These are phyloP conservation scores for Grammomys dolichurus DNA, from an alignment of 2,113 vertebrate species.

Conservation along the genomic window DNA sequence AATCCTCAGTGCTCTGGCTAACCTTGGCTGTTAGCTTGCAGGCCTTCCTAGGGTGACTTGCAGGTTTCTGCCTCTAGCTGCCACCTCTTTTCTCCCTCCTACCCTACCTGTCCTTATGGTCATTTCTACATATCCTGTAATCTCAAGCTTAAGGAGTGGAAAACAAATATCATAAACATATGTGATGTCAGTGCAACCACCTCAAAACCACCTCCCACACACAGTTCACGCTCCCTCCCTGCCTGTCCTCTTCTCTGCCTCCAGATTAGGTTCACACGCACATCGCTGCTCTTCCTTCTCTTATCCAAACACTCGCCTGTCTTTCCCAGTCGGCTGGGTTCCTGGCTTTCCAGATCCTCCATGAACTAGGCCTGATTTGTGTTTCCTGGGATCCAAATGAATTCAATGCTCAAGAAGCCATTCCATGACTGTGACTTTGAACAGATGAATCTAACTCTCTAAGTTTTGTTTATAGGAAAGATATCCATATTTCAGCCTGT, in stretches of 20 bases:
- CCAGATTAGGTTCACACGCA: background rate
- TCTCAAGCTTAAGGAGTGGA: background rate
- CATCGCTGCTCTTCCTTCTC: background rate
- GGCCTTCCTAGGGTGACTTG: background rate
- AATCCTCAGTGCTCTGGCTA: background rate
- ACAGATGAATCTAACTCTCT: background rate
- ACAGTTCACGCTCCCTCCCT: background rate
- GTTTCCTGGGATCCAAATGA: background rate
- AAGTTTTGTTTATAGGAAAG: conserved; percentile 28
- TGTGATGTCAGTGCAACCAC: background rate
- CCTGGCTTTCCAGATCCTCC: background rate
- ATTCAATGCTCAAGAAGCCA: background rate
- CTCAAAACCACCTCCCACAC: background rate
- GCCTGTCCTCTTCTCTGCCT: fast-evolving
- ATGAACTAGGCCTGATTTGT: background rate
- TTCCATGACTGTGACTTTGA: background rate
- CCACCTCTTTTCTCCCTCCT: background rate
- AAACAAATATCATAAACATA: background rate
- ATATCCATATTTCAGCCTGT: background rate
- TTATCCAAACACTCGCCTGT: background rate
- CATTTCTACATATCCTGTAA: background rate
- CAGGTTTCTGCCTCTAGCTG: background rate
- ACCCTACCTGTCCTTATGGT: background rate
- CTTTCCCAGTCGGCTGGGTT: background rate
- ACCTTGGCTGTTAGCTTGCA: background rate